Percentiles rank a stretch among this genome's conserved stretches.
Conservation (phyloP, 2,888 invertebrate species). For the Torymus auratus region DNA sequence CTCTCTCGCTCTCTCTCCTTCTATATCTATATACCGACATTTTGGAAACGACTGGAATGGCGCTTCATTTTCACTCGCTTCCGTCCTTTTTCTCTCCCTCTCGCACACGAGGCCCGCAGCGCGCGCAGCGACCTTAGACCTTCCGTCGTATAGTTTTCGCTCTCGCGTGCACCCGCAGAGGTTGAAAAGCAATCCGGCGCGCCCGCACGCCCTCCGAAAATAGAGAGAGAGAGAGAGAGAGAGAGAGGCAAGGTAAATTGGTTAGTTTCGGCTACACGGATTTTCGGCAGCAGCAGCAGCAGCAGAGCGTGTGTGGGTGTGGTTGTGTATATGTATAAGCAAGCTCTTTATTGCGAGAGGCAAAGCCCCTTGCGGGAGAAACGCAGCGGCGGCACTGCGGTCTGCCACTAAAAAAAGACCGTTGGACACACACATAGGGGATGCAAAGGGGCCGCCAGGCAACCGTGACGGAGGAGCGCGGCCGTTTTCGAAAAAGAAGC, state of each 20-base stretch:
- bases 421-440: neutral
- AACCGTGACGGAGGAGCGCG: neutral
- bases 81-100: no score
- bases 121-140: no score
- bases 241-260: conserved; percentile 27
- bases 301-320: no score
- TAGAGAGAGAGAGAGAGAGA: neutral
- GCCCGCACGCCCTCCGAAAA: neutral
- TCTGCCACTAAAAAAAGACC: neutral
- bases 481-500: neutral
- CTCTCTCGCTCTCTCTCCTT: neutral
- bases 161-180: no score
- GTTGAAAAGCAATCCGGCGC: neutral
- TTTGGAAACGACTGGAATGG: no score
- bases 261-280: conserved; percentile 28
- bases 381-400: neutral
- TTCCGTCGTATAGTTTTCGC: no score
- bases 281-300: neutral
- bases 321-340: no score
- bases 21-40: no score
- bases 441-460: neutral
- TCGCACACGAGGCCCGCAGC: no score
- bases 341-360: neutral
- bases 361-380: neutral
- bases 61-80: no score